Percentiles rank a stretch among this genome's conserved stretches.
These are phyloP conservation scores for Anastrepha obliqua DNA, from an alignment of 1,140 invertebrate species.

Conservation along the genomic window DNA sequence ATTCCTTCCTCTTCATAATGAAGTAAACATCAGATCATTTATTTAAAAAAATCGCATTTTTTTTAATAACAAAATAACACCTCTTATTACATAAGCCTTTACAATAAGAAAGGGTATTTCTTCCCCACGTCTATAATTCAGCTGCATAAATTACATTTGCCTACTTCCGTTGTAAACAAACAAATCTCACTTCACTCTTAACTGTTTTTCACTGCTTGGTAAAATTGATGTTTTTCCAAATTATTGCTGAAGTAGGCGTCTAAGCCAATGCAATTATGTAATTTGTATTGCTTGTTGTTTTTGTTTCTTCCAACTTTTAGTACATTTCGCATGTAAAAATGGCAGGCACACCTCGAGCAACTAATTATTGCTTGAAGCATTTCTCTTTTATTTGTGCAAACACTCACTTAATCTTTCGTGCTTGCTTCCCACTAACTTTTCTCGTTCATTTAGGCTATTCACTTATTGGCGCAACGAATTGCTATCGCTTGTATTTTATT, in stretches of 20 bases:
- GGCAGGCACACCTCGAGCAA: neutral
- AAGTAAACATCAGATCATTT: no score
- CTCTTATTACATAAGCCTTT: no score
- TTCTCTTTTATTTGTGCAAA: neutral
- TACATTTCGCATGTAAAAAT: no score
- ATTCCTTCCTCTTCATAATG: no score
- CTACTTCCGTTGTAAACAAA: neutral
- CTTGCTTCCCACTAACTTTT: neutral
- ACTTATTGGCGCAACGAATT: neutral
- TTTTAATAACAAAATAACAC: no score
- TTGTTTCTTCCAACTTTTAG: neutral
- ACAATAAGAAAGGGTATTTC: no score
- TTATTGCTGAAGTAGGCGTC: no score
- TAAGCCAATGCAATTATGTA: neutral
- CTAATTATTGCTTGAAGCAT: neutral
- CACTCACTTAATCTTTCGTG: slow-evolving; percentile 2
- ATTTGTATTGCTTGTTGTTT: slow-evolving; percentile 26
- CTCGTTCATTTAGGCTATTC: neutral
- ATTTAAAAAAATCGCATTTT: no score
- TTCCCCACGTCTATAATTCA: no score
- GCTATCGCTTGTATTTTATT: neutral
- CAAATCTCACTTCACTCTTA: neutral
- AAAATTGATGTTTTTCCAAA: slow-evolving; percentile 2
- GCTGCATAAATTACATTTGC: no score
- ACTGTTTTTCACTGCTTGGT: neutral